These are phyloP conservation scores for Lepidocyrtinus sp. DNA, from an alignment of 2,888 invertebrate genomes.

Conservation along the genomic window DNA sequence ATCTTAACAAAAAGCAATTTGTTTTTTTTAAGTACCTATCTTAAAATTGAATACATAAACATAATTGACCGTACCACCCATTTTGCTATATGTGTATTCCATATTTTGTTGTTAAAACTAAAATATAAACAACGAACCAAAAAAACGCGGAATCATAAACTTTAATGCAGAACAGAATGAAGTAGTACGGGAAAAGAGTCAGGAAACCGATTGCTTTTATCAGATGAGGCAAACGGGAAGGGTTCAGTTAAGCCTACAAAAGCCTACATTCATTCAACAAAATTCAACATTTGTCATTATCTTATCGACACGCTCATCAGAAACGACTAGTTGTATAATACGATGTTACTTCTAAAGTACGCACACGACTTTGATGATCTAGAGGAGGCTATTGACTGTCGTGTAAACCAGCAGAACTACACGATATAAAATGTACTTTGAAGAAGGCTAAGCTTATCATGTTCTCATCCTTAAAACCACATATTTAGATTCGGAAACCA, in stretches of 20 bases:
- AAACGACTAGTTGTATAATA: conserved; percentile 34
- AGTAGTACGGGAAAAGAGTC: not conserved
- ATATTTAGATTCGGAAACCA: conserved; percentile 24
- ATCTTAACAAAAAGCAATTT: no score
- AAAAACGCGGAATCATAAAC: not conserved
- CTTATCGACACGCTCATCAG: conserved; percentile 47
- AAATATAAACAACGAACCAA: not conserved
- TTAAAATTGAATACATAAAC: no score
- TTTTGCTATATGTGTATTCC: no score
- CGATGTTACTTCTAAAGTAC: conserved; percentile 36
- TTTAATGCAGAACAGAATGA: not conserved
- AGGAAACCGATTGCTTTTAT: conserved; percentile 28
- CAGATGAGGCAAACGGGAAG: conserved; percentile 37
- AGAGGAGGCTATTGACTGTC: conserved; percentile 43
- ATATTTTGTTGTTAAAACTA: not conserved
- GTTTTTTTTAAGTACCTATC: no score
- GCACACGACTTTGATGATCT: conserved; percentile 57
- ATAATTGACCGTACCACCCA: no score
- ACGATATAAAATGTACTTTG: conserved; percentile 23
- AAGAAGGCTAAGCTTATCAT: conserved; percentile 24
- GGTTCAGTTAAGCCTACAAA: conserved; percentile 21
- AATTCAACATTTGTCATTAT: conserved; percentile 52
- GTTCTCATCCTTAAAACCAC: conserved; percentile 9
- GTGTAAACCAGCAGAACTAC: conserved; percentile 43
- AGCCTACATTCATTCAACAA: not conserved